Evolutionary conservation across 2,113 vertebrate genomes (phyloP).

Genomic region (Fregetta grallaria): DNA sequence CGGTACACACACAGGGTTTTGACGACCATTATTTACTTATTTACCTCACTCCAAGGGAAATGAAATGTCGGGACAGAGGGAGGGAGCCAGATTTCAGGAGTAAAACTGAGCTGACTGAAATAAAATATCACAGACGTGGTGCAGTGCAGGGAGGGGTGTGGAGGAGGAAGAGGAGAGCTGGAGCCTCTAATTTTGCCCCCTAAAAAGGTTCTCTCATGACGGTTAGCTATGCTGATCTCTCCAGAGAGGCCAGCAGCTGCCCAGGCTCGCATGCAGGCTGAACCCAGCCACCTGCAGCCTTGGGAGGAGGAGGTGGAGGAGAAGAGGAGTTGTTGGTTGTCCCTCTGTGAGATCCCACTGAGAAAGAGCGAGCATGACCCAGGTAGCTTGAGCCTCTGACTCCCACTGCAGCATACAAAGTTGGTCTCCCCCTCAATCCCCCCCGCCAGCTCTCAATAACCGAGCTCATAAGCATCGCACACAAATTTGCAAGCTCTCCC

Average conservation of each 20-base stretch:
- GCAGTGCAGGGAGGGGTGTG: not conserved
- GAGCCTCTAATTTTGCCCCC: not conserved
- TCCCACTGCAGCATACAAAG: not conserved
- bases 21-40: slow-evolving; percentile 13
- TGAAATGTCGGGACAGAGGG: not conserved
- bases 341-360: not conserved
- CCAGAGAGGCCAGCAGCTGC: not conserved
- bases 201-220: not conserved
- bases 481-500: not conserved
- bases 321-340: not conserved
- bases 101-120: slow-evolving; percentile 18
- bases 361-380: not conserved
- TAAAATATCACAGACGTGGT: not conserved
- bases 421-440: no score
- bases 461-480: accelerated
- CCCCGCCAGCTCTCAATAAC: not conserved
- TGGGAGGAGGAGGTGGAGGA: not conserved
- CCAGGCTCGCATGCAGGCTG: accelerated
- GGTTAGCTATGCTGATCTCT: not conserved
- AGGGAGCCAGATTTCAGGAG: slow-evolving; percentile 30
- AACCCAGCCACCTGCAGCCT: not conserved
- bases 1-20: not conserved
- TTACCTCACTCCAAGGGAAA: slow-evolving; percentile 8
- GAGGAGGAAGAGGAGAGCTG: not conserved
- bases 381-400: not conserved